Conservation (phyloP, 2,888 invertebrate species). For the Drosophila picticornis region DNA sequence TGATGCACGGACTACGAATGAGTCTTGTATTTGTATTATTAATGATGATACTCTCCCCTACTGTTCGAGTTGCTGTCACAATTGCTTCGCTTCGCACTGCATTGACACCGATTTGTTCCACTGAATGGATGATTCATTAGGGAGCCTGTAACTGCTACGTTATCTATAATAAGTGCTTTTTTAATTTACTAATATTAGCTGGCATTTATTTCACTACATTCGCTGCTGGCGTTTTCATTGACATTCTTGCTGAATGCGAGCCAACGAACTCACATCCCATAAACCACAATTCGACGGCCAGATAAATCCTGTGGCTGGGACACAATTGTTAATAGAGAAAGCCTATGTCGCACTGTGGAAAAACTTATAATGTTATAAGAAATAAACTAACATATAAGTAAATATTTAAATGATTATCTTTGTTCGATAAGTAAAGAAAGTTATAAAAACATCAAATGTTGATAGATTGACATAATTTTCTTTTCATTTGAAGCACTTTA, state of each 20-base stretch:
- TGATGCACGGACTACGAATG: slow-evolving; percentile 72
- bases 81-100: slow-evolving; percentile 21
- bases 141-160: background rate
- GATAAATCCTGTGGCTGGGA: slow-evolving; percentile 37
- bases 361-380: background rate
- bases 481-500: background rate
- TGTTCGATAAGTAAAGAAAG: background rate
- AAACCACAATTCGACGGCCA: slow-evolving; percentile 44
- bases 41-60: slow-evolving; percentile 50
- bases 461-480: background rate
- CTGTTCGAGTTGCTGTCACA: slow-evolving; percentile 21
- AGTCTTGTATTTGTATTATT: slow-evolving; percentile 76
- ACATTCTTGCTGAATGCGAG: slow-evolving; percentile 21
- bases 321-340: slow-evolving; percentile 34
- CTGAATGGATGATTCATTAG: slow-evolving; percentile 42
- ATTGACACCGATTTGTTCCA: slow-evolving; percentile 7
- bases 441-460: too few relatives aligned
- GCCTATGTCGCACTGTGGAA: slow-evolving; percentile 37
- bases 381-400: background rate
- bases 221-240: slow-evolving; percentile 22
- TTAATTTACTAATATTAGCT: slow-evolving; percentile 25
- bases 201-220: slow-evolving; percentile 15
- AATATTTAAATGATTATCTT: too few relatives aligned
- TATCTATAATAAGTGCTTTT: slow-evolving; percentile 15
- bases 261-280: slow-evolving; percentile 22